Base-by-base conservation (phyloP, 2,797 vertebrate species). In the Falco columbarius region DNA sequence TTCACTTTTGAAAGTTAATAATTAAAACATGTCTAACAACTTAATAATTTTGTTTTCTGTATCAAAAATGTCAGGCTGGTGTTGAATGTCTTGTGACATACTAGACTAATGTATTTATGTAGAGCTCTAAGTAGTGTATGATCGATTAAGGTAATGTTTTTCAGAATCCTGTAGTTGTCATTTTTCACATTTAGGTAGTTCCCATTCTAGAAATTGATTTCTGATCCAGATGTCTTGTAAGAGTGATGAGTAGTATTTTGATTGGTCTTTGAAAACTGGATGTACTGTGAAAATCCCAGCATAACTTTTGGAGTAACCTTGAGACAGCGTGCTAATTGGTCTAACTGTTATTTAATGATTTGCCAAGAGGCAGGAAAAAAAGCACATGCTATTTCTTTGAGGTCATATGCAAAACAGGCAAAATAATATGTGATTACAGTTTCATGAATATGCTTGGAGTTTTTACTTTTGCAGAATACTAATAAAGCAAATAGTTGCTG, bases 401-500 rank as follows among this genome's bases (percentile, higher is more conserved):
- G 76, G 56, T 82, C 34, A 10, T 67, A 30, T 56, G 46, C 52
- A 73, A 96, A 91, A 59, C 5, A 80, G 54, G 42, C 34, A 67
- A 68, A 90, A 74, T 84, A 84, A 36, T 55, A 46, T 7, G n/a
- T 42, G 61, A 86, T 95, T 74, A 65, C 12, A 77, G 15, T 76
- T 93, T 74, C 8, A 29, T 82, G 71, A 90, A 83, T 58, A 19
- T 20, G 30, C 76, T 92, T 74, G 6, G 27, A 89, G n/a, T 29
- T 85, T 70, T 63, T 63, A 65, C 77, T 92, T 85, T 56, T 87
- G 36, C 40, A 70, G 70, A 84, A 80, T 63, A 77, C 40, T 80
- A 81, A 86, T 93, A 59, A 80, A 89, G 32, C 30, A 87, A 65
- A 59, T 86, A 77, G 72, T 76, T 91, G 55, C 44, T 90, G 36